These are phyloP conservation scores for Spicauda simplicius DNA, from an alignment of 2,888 invertebrate genomes.

Conservation along the genomic window DNA sequence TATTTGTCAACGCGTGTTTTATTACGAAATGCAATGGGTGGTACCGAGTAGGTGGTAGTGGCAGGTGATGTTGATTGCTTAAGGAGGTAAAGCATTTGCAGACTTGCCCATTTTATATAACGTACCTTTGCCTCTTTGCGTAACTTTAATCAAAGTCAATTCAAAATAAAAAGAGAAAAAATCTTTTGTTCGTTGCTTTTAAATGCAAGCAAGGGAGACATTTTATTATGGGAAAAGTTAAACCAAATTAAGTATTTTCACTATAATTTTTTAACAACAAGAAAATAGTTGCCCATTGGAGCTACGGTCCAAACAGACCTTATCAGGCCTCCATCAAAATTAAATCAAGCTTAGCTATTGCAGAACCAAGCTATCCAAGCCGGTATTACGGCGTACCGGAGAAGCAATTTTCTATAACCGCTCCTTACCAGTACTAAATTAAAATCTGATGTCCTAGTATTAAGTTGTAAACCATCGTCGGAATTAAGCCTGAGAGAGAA, in stretches of 20 bases:
- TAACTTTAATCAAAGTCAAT: too few species aligned
- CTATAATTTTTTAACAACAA: background rate
- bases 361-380: constrained; percentile 38
- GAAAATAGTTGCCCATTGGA: background rate
- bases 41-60: constrained; percentile 20
- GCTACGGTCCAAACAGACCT: background rate
- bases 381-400: constrained; percentile 45
- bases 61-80: constrained; percentile 1
- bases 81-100: too few species aligned
- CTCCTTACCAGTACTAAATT: constrained; percentile 64
- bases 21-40: constrained; percentile 25
- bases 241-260: background rate
- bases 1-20: constrained; percentile 34
- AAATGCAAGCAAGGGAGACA: too few species aligned
- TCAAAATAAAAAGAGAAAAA: too few species aligned
- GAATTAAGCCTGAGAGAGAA: background rate
- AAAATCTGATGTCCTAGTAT: constrained; percentile 70
- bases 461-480: constrained; percentile 45
- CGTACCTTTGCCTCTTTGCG: background rate
- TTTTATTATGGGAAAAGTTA: too few species aligned
- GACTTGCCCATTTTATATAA: too few species aligned
- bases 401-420: constrained; percentile 63
- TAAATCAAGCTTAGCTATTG: constrained; percentile 8
- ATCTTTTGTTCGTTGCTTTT: too few species aligned
- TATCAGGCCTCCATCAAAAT: constrained; percentile 10